phyloP scores from a whole-genome alignment of 2,113 vertebrate species.

The Centropus unirufus region DNA sequence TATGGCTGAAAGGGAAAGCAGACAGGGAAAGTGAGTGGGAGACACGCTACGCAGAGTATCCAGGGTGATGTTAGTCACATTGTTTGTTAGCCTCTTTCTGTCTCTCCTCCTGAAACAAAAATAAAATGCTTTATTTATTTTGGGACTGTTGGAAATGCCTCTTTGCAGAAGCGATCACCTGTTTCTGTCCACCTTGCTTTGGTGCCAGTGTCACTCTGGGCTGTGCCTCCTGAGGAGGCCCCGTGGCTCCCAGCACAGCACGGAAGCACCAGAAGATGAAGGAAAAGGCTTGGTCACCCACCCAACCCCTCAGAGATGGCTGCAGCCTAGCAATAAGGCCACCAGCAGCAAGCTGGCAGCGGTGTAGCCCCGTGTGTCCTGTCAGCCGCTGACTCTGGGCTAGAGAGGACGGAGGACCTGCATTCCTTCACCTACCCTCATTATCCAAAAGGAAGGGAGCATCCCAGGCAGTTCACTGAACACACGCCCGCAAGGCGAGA shows the following conservation, averaged over 20 bases:
- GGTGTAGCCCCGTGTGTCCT: rapidly evolving
- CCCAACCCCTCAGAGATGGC: neutral
- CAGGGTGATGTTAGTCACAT: neutral
- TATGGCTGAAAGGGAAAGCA: neutral
- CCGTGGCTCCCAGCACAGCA: rapidly evolving
- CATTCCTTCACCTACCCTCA: neutral
- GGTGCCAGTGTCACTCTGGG: rapidly evolving
- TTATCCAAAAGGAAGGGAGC: neutral
- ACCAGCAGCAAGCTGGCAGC: neutral
- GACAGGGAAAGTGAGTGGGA: neutral
- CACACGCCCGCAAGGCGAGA: neutral
- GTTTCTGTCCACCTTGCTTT: neutral
- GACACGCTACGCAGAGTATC: neutral
- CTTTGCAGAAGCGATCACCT: neutral
- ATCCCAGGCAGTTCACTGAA: neutral
- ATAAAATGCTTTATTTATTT: neutral
- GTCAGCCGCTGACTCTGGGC: neutral
- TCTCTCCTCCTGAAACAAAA: neutral
- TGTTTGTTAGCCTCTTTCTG: neutral
- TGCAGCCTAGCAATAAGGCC: neutral
- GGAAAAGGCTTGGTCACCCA: neutral
- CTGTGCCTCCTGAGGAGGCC: neutral
- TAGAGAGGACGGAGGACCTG: neutral
- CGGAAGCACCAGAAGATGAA: neutral
- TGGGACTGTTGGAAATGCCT: neutral